Conservation (phyloP, 2,888 invertebrate species). For the Thelaira solivaga region DNA sequence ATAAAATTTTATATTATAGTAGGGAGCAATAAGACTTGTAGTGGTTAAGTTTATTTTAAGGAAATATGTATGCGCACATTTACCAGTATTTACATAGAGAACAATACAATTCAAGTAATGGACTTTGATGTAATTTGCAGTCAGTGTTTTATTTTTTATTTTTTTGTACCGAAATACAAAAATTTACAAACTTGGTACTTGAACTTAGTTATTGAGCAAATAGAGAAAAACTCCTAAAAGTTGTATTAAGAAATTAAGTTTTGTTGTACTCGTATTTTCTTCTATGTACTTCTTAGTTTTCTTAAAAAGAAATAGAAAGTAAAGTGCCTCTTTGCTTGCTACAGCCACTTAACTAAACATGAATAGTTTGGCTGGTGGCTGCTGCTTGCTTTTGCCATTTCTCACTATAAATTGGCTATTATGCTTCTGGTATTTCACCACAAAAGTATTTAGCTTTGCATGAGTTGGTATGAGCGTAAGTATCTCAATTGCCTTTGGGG, state of each 20-base stretch:
- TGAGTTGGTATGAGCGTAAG: background rate
- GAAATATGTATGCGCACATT: background rate
- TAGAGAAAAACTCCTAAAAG: constrained; percentile 11
- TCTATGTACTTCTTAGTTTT: constrained; percentile 10
- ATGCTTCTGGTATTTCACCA: constrained; percentile 53
- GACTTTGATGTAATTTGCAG: constrained; percentile 73
- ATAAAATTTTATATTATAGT: too few relatives aligned
- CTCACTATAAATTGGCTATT: background rate
- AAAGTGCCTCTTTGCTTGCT: background rate
- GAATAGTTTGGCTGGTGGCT: too few relatives aligned
- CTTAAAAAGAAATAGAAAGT: background rate
- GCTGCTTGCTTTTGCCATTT: background rate
- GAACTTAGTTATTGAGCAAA: constrained; percentile 22
- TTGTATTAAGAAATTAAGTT: background rate
- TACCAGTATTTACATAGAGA: background rate
- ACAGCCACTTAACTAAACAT: background rate
- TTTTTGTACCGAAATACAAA: too few relatives aligned
- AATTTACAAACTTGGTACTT: constrained; percentile 7
- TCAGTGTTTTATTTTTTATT: too few relatives aligned
- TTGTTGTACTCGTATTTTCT: background rate
- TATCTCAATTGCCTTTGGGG: constrained; percentile 35
- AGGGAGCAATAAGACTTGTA: constrained; percentile 3
- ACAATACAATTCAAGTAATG: constrained; percentile 65
- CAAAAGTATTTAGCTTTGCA: background rate
- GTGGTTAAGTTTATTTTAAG: constrained; percentile 6